Evolutionary conservation across 2,113 vertebrate species (phyloP).

Genomic region (Hippocampus abdominalis): DNA sequence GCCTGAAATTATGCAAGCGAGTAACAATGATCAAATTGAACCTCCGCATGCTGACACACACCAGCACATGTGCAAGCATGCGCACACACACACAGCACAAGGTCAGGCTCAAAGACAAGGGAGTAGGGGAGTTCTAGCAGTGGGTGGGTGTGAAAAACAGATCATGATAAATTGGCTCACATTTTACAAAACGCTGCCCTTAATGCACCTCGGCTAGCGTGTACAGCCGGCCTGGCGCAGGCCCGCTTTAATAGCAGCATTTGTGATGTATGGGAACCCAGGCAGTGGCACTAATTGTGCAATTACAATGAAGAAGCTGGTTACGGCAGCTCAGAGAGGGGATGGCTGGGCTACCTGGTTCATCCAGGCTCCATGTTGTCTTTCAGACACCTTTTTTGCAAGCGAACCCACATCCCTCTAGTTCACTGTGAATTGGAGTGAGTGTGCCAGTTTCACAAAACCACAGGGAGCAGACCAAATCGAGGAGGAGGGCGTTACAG

Average conservation of each 20-base stretch:
- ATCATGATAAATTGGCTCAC: slow-evolving; percentile 95
- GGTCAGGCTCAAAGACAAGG: slow-evolving; percentile 90
- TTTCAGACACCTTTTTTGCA: slow-evolving; percentile 14
- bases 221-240: slow-evolving; percentile 58
- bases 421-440: slow-evolving; percentile 42
- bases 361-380: slow-evolving; percentile 14
- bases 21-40: slow-evolving; percentile 93
- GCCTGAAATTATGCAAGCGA: slow-evolving; percentile 87
- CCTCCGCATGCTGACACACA: slow-evolving; percentile 62
- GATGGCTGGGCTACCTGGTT: slow-evolving; percentile 39
- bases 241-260: slow-evolving; percentile 68
- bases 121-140: slow-evolving; percentile 76
- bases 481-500: slow-evolving; percentile 23
- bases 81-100: slow-evolving; percentile 71
- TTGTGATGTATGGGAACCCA: slow-evolving; percentile 94
- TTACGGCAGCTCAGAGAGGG: slow-evolving; percentile 77
- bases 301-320: slow-evolving; percentile 96
- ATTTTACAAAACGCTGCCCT: slow-evolving; percentile 92
- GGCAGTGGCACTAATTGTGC: slow-evolving; percentile 94
- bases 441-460: slow-evolving; percentile 53
- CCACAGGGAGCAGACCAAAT: slow-evolving; percentile 39
- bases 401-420: slow-evolving; percentile 27
- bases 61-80: slow-evolving; percentile 23
- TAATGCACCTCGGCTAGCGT: slow-evolving; percentile 79
- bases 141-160: slow-evolving; percentile 85